phyloP scores from a whole-genome alignment of 2,113 vertebrate genomes.

The Psettodes erumei region DNA sequence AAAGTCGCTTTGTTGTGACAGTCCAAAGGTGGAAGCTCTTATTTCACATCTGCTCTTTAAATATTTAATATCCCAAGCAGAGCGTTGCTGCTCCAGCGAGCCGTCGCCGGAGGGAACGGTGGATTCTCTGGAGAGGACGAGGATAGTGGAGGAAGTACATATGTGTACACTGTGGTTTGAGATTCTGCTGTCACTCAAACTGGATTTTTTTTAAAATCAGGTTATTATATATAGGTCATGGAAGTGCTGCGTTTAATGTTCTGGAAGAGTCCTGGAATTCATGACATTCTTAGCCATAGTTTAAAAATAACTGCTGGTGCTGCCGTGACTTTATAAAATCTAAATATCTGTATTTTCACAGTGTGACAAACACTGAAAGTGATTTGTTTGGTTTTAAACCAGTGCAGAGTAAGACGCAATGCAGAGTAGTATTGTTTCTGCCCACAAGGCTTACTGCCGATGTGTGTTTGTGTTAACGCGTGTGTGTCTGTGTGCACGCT shows the following conservation, averaged over 20 bases:
- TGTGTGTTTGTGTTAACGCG: slow-evolving; percentile 26
- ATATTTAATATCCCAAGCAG: slow-evolving; percentile 23
- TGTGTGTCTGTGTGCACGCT: slow-evolving; percentile 8
- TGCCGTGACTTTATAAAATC: background rate
- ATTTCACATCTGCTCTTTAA: slow-evolving; percentile 45
- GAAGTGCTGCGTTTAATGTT: too few relatives aligned
- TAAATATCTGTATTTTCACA: background rate
- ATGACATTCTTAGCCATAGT: too few relatives aligned
- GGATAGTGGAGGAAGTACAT: slow-evolving; percentile 3
- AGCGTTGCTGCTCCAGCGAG: slow-evolving; percentile 22
- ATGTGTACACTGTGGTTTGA: too few relatives aligned
- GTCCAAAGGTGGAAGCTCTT: slow-evolving; percentile 17
- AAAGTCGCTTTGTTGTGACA: slow-evolving; percentile 27
- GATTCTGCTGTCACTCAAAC: background rate
- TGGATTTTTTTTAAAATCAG: background rate
- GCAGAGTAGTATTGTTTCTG: background rate
- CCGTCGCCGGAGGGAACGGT: background rate
- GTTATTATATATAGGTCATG: too few relatives aligned
- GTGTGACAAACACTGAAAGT: background rate
- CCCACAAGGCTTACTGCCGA: slow-evolving; percentile 23
- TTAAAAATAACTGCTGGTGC: background rate
- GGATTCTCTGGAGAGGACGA: slow-evolving; percentile 5
- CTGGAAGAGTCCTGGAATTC: too few relatives aligned
- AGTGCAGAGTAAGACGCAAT: background rate
- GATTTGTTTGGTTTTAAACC: background rate